Evolutionary conservation across 2,888 invertebrate species (phyloP).

Genomic region (Thereva unica): DNA sequence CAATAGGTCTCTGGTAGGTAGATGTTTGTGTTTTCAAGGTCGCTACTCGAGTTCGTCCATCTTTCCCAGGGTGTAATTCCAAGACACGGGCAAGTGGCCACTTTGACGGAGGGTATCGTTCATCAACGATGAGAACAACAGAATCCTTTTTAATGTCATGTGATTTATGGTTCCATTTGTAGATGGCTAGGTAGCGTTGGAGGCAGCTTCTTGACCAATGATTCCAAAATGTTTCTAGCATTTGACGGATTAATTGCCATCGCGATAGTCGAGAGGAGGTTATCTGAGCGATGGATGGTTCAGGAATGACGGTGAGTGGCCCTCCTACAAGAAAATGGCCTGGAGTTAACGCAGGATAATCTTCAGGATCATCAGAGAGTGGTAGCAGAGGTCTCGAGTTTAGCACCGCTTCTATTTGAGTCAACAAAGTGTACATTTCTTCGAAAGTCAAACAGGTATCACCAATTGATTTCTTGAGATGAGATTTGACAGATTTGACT

Average conservation of each 20-base stretch:
- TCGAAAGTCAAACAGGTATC: too few relatives aligned
- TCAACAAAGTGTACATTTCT: conserved; percentile 45
- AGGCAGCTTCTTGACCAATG: background rate
- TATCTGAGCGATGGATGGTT: too few relatives aligned
- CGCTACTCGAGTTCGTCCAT: too few relatives aligned
- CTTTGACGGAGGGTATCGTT: too few relatives aligned
- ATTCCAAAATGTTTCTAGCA: background rate
- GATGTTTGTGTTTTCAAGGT: too few relatives aligned
- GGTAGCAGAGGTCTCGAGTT: conserved; percentile 6
- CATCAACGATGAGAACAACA: too few relatives aligned
- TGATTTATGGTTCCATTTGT: background rate
- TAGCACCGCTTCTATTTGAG: conserved; percentile 40
- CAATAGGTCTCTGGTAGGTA: too few relatives aligned
- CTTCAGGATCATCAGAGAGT: background rate
- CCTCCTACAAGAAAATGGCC: conserved; percentile 2
- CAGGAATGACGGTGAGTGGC: background rate
- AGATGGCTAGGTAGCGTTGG: background rate
- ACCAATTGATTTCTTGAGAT: too few relatives aligned
- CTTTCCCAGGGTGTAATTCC: too few relatives aligned
- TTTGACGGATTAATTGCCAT: background rate
- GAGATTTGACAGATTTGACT: conserved; percentile 9
- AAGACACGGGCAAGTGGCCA: too few relatives aligned
- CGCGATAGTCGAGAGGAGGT: background rate
- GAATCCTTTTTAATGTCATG: too few relatives aligned
- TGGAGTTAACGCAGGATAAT: conserved; percentile 6